phyloP scores from a whole-genome alignment of 2,888 invertebrate species.

The Scaeva pyrastri region DNA sequence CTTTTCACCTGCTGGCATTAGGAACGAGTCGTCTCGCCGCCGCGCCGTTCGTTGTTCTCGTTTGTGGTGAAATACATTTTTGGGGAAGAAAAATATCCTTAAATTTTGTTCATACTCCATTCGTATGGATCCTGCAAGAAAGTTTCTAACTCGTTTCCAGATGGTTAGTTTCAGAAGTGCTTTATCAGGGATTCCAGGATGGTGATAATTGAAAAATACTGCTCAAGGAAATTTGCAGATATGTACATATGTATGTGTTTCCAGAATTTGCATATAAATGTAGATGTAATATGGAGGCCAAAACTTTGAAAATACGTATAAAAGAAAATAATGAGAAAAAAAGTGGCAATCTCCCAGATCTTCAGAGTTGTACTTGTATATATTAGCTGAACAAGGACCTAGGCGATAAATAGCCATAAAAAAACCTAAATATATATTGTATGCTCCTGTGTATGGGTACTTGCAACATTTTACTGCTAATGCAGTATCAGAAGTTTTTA shows the following conservation, averaged over 20 bases:
- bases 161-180: background rate
- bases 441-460: too few relatives aligned
- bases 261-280: background rate
- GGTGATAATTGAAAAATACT: slow-evolving; percentile 58
- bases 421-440: background rate
- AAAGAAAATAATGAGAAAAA: background rate
- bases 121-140: slow-evolving; percentile 1
- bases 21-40: too few relatives aligned
- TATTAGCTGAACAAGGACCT: background rate
- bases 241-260: background rate
- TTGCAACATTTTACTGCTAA: slow-evolving; percentile 35
- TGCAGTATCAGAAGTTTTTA: slow-evolving; percentile 46
- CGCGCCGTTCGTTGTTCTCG: too few relatives aligned
- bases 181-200: slow-evolving; percentile 27
- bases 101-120: slow-evolving; percentile 15
- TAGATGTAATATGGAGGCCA: background rate
- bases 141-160: slow-evolving; percentile 16
- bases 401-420: background rate
- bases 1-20: slow-evolving; percentile 26
- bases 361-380: background rate
- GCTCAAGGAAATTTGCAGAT: slow-evolving; percentile 6
- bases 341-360: slow-evolving; percentile 21
- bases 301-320: slow-evolving; percentile 22
- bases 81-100: background rate
- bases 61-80: slow-evolving; percentile 2